Base-by-base conservation (phyloP, 2,888 invertebrate genomes). In the Callyntrura guangdongensis region DNA sequence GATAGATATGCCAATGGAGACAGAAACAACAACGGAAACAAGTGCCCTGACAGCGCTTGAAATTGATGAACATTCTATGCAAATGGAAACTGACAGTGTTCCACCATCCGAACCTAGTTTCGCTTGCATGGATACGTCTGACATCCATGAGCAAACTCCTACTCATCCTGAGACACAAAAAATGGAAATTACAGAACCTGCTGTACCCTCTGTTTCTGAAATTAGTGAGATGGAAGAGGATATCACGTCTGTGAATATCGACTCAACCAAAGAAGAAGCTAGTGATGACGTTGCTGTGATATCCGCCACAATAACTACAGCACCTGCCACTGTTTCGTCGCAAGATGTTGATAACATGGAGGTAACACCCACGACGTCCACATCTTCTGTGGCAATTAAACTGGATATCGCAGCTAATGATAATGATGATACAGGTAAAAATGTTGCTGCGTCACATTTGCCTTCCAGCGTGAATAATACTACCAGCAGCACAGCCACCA, bases 381-480 rank as follows among this genome's bases (percentile, higher is more conserved):
- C 86, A 69, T 61, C 89, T 53, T 82, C 90, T 59, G 86, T 90
- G 36, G 86, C 90, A 86, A 90, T 90, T 86, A 90, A 86, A 72
- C 49, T 90, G 27, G 90, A 86, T 86, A 90, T 90, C 53, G 20
- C 82, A 64, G 82, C 82, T 86, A 90, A 90, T 90, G 69, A 86
- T 61, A 74, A 53, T 69, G 61, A 86, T 85, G 90, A 82, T 61
- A 45, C 82, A 82, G 45, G 47, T n/a, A 77, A 59, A 69, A 86
- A 85, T 85, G 85, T 22, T 90, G 90, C 86, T 90, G 86, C 85
- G 86, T 90, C 90, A 90, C 90, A 86, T 64, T 82, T 82, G 86
- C 86, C 90, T 90, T 81, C 90, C n/a, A 79, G 85, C 85, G 36
- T 82, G 22, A 64, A 82, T 64, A 82, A 61, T 61, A 61, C 59